These are phyloP conservation scores for Odontocerum albicorne DNA, from an alignment of 2,888 invertebrate species.

Conservation along the genomic window DNA sequence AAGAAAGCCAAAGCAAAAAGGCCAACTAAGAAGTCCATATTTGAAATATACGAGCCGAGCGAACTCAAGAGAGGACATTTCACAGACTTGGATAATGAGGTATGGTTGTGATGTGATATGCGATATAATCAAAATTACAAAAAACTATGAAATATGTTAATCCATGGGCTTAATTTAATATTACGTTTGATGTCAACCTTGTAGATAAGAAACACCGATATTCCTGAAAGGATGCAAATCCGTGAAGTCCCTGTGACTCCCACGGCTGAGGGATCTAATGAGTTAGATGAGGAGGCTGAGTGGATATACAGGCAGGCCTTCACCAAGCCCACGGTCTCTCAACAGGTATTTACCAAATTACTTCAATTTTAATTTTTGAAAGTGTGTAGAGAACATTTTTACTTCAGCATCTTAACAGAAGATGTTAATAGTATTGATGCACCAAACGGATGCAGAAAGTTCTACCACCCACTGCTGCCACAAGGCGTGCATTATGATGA, in stretches of 20 bases:
- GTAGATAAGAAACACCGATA: constrained; percentile 80
- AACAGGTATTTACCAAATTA: too few species aligned
- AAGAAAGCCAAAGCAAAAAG: constrained; percentile 78
- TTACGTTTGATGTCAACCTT: background rate
- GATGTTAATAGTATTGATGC: too few species aligned
- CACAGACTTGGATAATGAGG: constrained; percentile 89
- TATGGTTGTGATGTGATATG: constrained; percentile 39
- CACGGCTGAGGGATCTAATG: constrained; percentile 80
- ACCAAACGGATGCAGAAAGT: too few species aligned
- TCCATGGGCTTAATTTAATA: background rate
- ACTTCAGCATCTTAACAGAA: too few species aligned
- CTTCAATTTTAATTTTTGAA: too few species aligned
- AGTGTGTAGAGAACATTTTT: too few species aligned
- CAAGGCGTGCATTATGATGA: too few species aligned
- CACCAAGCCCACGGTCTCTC: constrained; percentile 76
- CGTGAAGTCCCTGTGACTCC: constrained; percentile 84
- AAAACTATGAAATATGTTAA: background rate
- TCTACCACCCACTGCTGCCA: too few species aligned
- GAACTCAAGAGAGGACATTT: constrained; percentile 96
- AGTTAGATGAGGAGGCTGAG: constrained; percentile 91
- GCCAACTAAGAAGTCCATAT: constrained; percentile 81
- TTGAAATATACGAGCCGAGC: constrained; percentile 95
- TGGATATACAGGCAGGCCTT: constrained; percentile 98
- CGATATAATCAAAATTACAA: background rate
- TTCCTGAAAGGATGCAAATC: constrained; percentile 91